Evolutionary conservation across 2,797 vertebrate genomes (phyloP).

Genomic region (Brachyrhaphis roseni): DNA sequence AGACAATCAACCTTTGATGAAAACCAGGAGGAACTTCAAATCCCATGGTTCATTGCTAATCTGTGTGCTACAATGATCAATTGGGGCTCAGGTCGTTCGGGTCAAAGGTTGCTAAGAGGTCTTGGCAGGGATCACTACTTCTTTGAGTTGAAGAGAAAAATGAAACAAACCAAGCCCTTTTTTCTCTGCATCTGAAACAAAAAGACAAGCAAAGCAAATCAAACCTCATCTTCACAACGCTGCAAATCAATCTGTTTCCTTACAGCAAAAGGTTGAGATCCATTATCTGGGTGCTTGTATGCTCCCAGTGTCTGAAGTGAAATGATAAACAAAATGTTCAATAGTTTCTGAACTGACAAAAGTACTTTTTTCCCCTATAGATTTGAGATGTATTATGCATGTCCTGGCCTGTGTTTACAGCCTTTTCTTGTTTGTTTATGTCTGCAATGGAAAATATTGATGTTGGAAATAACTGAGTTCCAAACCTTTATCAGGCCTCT

Average conservation of each 20-base stretch:
- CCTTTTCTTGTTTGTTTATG: not conserved
- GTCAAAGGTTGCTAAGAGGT: constrained; percentile 63
- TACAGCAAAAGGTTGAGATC: constrained; percentile 46
- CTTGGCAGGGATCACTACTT: constrained; percentile 60
- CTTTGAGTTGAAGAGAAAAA: constrained; percentile 57
- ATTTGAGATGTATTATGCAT: not conserved
- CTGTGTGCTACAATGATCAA: constrained; percentile 50
- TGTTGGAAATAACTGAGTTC: not conserved
- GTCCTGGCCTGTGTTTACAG: not conserved
- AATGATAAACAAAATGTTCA: constrained; percentile 46
- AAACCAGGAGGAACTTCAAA: constrained; percentile 42
- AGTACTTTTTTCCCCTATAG: not conserved
- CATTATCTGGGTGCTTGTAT: constrained; percentile 57
- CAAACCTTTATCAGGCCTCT: not conserved
- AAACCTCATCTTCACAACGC: constrained; percentile 42
- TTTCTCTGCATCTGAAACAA: constrained; percentile 16
- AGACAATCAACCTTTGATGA: not conserved
- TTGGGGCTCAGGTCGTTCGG: constrained; percentile 23
- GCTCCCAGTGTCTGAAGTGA: constrained; percentile 46
- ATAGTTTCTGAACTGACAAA: not conserved
- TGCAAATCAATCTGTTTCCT: constrained; percentile 65
- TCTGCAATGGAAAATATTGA: not conserved
- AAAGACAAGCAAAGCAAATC: constrained; percentile 27
- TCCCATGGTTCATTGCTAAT: constrained; percentile 60
- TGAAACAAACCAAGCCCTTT: constrained; percentile 65